Percentiles rank a stretch among this genome's conserved stretches.
Conservation (phyloP, 2,888 invertebrate genomes). For the Aleiodes alternator region DNA sequence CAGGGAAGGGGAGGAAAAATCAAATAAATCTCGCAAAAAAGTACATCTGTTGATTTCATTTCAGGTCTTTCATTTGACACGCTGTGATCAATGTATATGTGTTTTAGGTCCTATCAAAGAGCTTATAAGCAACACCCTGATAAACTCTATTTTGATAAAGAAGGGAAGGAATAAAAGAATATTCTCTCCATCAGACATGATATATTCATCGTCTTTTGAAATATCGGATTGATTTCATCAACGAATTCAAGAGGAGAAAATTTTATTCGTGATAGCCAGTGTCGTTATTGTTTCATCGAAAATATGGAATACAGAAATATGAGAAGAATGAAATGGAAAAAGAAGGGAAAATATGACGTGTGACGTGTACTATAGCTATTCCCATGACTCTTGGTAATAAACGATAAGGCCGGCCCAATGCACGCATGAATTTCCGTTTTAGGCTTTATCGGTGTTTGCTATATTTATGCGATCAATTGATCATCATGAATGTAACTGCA, state of each 20-base stretch:
- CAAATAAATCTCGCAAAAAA: no score
- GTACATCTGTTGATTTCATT: conserved; percentile 23
- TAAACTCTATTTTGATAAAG: neutral
- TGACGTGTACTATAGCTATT: conserved; percentile 4
- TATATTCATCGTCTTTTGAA: no score
- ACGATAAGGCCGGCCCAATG: conserved; percentile 26
- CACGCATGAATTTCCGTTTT: conserved; percentile 30
- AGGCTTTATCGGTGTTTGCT: conserved; percentile 22
- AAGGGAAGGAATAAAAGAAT: no score
- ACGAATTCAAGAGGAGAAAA: no score
- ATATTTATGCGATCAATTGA: conserved; percentile 34
- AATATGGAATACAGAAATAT: neutral
- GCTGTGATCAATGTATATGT: conserved; percentile 20
- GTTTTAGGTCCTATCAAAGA: conserved; percentile 6
- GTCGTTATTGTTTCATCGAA: neutral
- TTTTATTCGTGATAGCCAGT: neutral
- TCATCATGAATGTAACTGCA: conserved; percentile 21
- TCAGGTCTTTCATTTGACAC: conserved; percentile 15
- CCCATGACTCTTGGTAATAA: conserved; percentile 18
- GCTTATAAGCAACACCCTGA: neutral
- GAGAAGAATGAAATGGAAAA: neutral
- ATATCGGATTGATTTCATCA: no score
- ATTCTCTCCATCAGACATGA: no score
- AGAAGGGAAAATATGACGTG: conserved; percentile 7
- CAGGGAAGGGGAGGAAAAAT: neutral